phyloP scores from a whole-genome alignment of 2,113 vertebrate species.

The Amphiprion percula region DNA sequence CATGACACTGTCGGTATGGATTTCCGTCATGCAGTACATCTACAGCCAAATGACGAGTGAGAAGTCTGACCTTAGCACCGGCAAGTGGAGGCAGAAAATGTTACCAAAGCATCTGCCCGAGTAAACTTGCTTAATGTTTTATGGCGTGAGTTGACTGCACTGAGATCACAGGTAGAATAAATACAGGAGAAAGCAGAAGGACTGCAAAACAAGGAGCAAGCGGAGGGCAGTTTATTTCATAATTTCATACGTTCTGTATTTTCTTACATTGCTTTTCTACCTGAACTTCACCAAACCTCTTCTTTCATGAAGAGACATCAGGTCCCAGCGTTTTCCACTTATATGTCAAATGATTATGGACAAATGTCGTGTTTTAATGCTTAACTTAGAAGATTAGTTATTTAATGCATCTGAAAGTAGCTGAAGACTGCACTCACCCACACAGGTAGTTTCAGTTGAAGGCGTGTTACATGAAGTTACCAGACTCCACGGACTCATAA shows the following conservation, averaged over 20 bases:
- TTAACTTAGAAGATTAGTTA: neutral
- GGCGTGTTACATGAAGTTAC: too few species aligned
- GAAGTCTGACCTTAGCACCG: neutral
- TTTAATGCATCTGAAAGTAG: neutral
- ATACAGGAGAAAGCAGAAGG: neutral
- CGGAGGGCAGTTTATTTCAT: neutral
- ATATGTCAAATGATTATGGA: neutral
- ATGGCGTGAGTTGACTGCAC: neutral
- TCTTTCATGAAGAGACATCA: too few species aligned
- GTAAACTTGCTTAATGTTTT: slow-evolving; percentile 32
- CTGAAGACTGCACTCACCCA: too few species aligned
- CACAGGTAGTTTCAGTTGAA: too few species aligned
- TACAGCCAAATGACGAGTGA: slow-evolving; percentile 1
- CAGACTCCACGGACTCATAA: too few species aligned
- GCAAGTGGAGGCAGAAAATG: neutral
- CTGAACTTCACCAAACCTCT: too few species aligned
- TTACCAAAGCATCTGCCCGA: slow-evolving; percentile 10
- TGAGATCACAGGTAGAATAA: slow-evolving; percentile 17
- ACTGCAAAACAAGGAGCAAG: neutral
- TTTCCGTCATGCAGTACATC: neutral
- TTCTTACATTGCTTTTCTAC: too few species aligned
- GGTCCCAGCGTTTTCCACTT: neutral
- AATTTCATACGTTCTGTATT: neutral
- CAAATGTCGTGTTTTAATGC: neutral
- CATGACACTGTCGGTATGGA: neutral